Evolutionary conservation across 2,113 vertebrate species (phyloP), one percentile per base, ranked within the genome.

Genomic region (Embiotoca jacksoni): DNA sequence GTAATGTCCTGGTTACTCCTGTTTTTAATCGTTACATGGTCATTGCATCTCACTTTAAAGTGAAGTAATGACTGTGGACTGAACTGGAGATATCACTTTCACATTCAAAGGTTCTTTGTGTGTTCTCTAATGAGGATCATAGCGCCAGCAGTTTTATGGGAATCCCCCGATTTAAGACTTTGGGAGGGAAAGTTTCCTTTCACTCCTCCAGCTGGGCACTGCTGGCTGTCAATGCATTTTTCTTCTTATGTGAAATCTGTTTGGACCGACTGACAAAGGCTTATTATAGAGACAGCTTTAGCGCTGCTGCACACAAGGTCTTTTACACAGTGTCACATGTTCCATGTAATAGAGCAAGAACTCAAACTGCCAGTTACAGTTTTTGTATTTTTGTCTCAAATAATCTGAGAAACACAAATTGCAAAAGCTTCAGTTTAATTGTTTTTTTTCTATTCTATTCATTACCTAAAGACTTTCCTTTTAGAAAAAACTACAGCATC

Each of bases 201-300:
- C 84, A 78, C 78, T 75, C 76, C 47, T 87, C 76, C 89, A 90
- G 87, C 80, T 82, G 79, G 78, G 64, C 72, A 57, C 59, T 49
- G 62, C 69, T 59, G 75, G 36, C 67, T 30, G 13, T 56, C 44
- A 66, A 7, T 49, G 54, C 65, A 52, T 64, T 76, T 75, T 63
- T 77, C 23, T 71, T 86, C 16, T 57, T 35, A 54, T 55, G 37
- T 61, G 73, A 77, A 60, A 56, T 58, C 55, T 54, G 64, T 72
- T 82, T 85, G 72, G 64, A 82, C 33, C 59, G 16, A 75, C 61
- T 67, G 58, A 89, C 81, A 89, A 87, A 87, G 50, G 41, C 75
- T 78, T 41, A 66, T 88, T 83, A 78, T 76, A 50, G 16, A 74
- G 53, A 52, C 3, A 37, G 66, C 32, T 66, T 56, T 15, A 62